Evolutionary conservation across 2,888 invertebrate genomes (phyloP).

Genomic region (Drosophila atroscutellata): DNA sequence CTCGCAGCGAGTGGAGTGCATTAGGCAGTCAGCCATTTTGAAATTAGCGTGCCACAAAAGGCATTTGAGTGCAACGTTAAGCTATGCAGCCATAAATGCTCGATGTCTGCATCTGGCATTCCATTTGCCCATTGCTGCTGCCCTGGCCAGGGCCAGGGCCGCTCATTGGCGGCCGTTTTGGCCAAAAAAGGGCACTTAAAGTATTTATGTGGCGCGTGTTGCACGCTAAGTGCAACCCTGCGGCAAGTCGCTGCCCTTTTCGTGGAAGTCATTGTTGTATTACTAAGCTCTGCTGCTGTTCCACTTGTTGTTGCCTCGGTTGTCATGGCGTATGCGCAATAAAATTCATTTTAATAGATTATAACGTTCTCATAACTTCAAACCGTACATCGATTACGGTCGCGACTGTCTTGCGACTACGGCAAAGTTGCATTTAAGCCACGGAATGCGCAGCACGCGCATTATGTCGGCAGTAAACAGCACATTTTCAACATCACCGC

Average conservation of each 20-base stretch:
- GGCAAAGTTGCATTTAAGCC: conserved; percentile 52
- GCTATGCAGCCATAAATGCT: conserved; percentile 56
- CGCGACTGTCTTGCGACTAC: conserved; percentile 48
- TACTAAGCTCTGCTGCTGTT: conserved; percentile 8
- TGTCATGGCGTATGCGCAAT: conserved; percentile 65
- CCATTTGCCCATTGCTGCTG: conserved; percentile 10
- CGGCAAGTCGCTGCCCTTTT: conserved; percentile 25
- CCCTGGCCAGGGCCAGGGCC: conserved; percentile 21
- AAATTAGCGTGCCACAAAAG: conserved; percentile 72
- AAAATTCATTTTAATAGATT: conserved; percentile 77
- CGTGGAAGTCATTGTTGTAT: conserved; percentile 25
- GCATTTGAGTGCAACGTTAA: conserved; percentile 59
- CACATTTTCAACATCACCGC: conserved; percentile 52
- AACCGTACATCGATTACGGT: conserved; percentile 62
- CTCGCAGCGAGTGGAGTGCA: conserved; percentile 37
- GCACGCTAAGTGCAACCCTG: conserved; percentile 65
- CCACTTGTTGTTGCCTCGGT: conserved; percentile 6
- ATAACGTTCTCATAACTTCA: conserved; percentile 68
- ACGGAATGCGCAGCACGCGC: conserved; percentile 59
- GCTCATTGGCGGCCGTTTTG: conserved; percentile 27
- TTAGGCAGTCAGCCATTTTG: conserved; percentile 53
- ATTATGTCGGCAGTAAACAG: conserved; percentile 70
- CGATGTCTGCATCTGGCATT: conserved; percentile 8
- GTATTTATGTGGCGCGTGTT: conserved; percentile 64
- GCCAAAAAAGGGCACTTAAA: conserved; percentile 61